Conservation (phyloP, 2,888 invertebrate genomes). For the Trachelus stipa region DNA sequence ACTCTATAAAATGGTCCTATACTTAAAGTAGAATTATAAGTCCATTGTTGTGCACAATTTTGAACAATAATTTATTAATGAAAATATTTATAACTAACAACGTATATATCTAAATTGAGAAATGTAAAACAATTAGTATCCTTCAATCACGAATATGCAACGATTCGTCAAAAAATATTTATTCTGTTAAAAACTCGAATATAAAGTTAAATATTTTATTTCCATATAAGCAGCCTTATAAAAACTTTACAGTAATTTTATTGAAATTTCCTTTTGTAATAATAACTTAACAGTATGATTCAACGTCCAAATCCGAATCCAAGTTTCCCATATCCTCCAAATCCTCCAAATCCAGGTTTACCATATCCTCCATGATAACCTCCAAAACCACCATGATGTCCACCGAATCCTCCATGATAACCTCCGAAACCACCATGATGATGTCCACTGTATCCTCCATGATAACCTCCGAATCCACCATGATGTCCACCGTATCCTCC, state of each 20-base stretch:
- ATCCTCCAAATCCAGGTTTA: not conserved
- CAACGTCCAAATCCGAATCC: conserved; percentile 1
- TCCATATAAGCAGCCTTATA: not conserved
- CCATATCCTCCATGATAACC: conserved; percentile 14
- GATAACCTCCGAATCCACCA: conserved; percentile 41
- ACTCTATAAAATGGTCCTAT: no score
- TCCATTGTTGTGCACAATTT: not conserved
- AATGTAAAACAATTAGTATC: not conserved
- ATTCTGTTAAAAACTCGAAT: no score
- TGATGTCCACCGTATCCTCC: conserved; percentile 32
- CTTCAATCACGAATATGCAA: not conserved
- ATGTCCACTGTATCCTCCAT: conserved; percentile 47
- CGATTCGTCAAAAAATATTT: no score
- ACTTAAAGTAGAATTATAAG: not conserved
- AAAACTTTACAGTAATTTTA: not conserved
- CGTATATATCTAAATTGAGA: not conserved
- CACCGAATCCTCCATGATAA: not conserved
- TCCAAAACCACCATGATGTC: conserved; percentile 6
- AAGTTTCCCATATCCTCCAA: not conserved
- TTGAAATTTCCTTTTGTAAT: not conserved
- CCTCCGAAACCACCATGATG: not conserved
- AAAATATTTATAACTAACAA: not conserved
- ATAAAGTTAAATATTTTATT: not conserved
- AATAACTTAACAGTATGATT: not conserved
- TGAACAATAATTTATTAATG: not conserved